phyloP scores from a whole-genome alignment of 2,113 vertebrate species.

The Callipepla californica region DNA sequence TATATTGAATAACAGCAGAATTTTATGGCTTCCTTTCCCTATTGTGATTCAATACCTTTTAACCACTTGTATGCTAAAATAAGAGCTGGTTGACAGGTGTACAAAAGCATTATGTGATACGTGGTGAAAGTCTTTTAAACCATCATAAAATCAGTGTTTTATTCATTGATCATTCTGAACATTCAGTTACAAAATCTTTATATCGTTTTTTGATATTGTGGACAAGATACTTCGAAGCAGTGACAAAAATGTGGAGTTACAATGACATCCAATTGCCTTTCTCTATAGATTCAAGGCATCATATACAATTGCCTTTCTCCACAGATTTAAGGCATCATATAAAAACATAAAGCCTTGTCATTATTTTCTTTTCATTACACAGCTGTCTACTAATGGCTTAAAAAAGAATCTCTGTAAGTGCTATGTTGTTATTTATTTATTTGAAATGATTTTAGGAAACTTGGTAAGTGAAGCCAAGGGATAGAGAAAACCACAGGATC shows the following conservation, averaged over 20 bases:
- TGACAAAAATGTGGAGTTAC: slow-evolving; percentile 1
- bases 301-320: background rate
- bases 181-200: slow-evolving; percentile 22
- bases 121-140: slow-evolving; percentile 29
- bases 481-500: background rate
- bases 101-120: background rate
- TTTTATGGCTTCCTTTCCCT: slow-evolving; percentile 15
- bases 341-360: background rate
- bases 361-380: background rate
- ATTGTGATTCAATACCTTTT: background rate
- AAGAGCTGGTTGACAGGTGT: background rate
- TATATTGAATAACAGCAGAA: slow-evolving; percentile 16
- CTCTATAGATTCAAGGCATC: background rate
- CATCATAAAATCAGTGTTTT: slow-evolving; percentile 4
- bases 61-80: slow-evolving; percentile 22
- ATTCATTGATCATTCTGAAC: background rate
- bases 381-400: background rate
- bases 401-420: background rate
- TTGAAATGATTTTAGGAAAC: background rate
- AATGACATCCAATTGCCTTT: background rate
- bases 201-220: slow-evolving; percentile 22
- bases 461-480: background rate
- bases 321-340: background rate
- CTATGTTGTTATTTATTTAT: background rate
- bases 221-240: background rate